Base-by-base conservation (phyloP, 2,888 invertebrate genomes). In the Cryptus viduatorius region DNA sequence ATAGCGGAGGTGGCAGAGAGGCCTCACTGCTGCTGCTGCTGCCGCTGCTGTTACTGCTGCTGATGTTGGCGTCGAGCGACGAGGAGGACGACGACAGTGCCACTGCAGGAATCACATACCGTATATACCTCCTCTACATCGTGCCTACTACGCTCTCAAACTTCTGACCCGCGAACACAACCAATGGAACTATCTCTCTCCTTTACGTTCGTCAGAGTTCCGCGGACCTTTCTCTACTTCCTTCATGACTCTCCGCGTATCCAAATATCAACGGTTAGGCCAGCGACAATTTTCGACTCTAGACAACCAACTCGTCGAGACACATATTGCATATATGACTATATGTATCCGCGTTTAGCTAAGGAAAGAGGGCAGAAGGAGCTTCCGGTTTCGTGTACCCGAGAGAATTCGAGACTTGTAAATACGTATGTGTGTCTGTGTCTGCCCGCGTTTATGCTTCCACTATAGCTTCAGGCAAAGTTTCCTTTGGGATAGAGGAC, bases 51-150 rank as follows among this genome's bases (percentile, higher is more conserved):
- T 48, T 44, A 42, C 48, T 65, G 65, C 59, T 68, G 61, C 65
- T 80, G 78, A 61, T 68, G 72, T 53, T 79, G 77, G 80, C 80
- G 72, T 81, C 80, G 81, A 73, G 68, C 84, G 68, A 78, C 61
- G 61, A 19, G 79, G 46, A 68, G 76, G 37, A 29, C 64, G 53
- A 73, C 64, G 69, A 79, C 83, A 80, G 83, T 84, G 81, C 83
- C 86, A 79, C 85, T 82, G 79, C 87, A 84, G 87, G 86, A 88
- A 88, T 89, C 89, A 86, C 86, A 80, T 86, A 84, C 82, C 87
- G 65, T 61, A 37, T 37, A 37, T 8, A 37, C 76, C 68, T 24
- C 24, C 24, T 24, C 24, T 24, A 24, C 24, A 24, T 19, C 76
- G 68, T 80, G 65, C 68, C 79, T 80, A 61, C 77, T 64, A 1